Base-by-base conservation (phyloP, 2,113 vertebrate genomes). In the Saccopteryx leptura region DNA sequence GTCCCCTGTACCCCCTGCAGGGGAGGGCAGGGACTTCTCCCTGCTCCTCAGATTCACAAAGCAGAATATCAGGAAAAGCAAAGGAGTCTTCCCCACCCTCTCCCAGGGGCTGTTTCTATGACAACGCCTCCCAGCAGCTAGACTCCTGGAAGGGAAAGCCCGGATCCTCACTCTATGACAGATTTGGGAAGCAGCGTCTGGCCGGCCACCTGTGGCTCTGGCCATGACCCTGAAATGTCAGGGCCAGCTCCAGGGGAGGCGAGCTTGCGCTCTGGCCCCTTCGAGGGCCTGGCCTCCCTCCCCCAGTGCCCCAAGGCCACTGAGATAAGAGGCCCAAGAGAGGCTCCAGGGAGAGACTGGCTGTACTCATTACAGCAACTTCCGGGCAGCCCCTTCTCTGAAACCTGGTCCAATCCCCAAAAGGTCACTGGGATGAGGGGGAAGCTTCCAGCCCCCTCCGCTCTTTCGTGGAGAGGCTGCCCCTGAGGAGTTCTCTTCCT, bases 251-350 rank as follows among this genome's bases (percentile, higher is more conserved):
- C 0, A 1, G 50, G 84, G 90, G 48, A 84, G 52, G 68, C 11
- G 10, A 1, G 9, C 52, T 33, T 26, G 26, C 7, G 60, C 78
- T 75, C 50, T 23, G 52, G 50, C 68, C 86, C 39, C 3, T 1
- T 9, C 75, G 56, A 14, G 4, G 24, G 63, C 72, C 86, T n/a
- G 83, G 5, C 66, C 15, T 69, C 93, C 89, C 95, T 92, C 92
- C 92, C 75, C 7, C 65, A 52, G 54, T 0, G 0, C 79, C 76
- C 58, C 84, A 97, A 97, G 96, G 96, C 81, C 96, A 93, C 71
- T 0, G 2, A 94, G 96, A 93, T 96, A 96, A 95, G 76, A 94
- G 76, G 60, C 21, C 69, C 68, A 33, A 90, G 78, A 75, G 63
- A 90, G 54, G 54, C 58, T 75, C 23, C 33, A 75, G 74, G 86